phyloP scores from a whole-genome alignment of 2,113 vertebrate species.

The Polypterus bichir region DNA sequence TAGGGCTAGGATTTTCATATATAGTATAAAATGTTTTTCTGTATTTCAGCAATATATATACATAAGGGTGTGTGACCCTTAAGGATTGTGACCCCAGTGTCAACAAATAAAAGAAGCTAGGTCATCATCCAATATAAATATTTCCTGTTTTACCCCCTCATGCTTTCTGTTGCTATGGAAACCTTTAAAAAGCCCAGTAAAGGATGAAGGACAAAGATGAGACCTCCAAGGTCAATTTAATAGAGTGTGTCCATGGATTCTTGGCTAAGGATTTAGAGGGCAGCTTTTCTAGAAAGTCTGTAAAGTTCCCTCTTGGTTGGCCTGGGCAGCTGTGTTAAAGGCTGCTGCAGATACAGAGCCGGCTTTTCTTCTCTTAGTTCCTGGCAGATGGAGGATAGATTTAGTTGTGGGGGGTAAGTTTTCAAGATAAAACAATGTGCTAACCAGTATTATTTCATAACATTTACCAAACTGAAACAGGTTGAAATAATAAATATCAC shows the following conservation, averaged over 20 bases:
- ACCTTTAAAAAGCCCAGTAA: constrained; percentile 34
- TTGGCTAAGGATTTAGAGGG: background rate
- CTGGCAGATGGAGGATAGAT: constrained; percentile 4
- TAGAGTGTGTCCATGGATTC: background rate
- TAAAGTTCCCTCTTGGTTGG: background rate
- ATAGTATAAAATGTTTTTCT: too few relatives aligned
- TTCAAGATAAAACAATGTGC: too few relatives aligned
- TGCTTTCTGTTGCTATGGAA: constrained; percentile 49
- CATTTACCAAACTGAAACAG: too few relatives aligned
- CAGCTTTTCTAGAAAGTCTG: constrained; percentile 4
- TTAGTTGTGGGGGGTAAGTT: too few relatives aligned
- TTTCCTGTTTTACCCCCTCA: constrained; percentile 17
- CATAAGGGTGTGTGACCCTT: too few relatives aligned
- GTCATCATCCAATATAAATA: too few relatives aligned
- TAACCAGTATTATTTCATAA: too few relatives aligned
- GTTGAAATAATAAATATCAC: too few relatives aligned
- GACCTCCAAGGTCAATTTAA: constrained; percentile 14
- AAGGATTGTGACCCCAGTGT: background rate
- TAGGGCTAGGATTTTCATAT: too few relatives aligned
- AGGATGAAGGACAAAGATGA: constrained; percentile 30
- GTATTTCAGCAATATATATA: too few relatives aligned
- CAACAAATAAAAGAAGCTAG: background rate
- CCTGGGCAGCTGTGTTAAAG: background rate
- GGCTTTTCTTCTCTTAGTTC: constrained; percentile 23
- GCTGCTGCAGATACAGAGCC: background rate